Percentiles rank a stretch among this genome's conserved stretches.
Conservation (phyloP, 2,888 invertebrate genomes). For the Drosophila cracens region DNA sequence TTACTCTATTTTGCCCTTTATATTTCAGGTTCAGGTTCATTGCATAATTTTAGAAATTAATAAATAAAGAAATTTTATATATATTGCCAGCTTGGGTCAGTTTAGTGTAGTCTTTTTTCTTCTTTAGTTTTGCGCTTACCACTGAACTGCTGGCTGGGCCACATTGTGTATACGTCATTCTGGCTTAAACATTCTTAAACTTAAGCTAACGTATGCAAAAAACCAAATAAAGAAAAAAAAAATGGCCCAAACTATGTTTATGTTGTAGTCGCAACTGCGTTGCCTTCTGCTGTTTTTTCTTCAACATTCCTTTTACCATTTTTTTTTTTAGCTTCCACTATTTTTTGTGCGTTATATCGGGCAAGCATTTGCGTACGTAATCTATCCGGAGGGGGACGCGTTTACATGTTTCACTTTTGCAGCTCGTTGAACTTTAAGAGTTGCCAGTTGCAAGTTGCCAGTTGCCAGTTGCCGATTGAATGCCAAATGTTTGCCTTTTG, state of each 20-base stretch:
- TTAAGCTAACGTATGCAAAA: conserved; percentile 15
- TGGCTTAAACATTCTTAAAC: neutral
- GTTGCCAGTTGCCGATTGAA: conserved; percentile 6
- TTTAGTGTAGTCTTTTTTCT: neutral
- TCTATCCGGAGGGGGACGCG: neutral
- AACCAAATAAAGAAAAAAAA: neutral
- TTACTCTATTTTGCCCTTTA: neutral
- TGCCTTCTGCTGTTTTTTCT: conserved; percentile 5
- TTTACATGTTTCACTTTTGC: conserved; percentile 17
- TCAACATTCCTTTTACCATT: neutral
- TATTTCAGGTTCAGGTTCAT: neutral
- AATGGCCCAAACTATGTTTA: conserved; percentile 7
- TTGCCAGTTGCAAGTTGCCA: neutral
- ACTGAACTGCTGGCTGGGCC: neutral
- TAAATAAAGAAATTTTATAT: neutral
- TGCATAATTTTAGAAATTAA: neutral
- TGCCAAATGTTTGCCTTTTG: neutral
- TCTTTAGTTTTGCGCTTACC: neutral
- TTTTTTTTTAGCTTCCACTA: neutral
- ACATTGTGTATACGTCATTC: conserved; percentile 4
- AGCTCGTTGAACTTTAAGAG: conserved; percentile 15
- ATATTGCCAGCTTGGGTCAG: neutral
- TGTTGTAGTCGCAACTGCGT: conserved; percentile 7
- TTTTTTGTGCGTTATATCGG: conserved; percentile 1
- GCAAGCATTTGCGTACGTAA: neutral